Evolutionary conservation across 2,888 invertebrate genomes (phyloP).

Genomic region (Cheilosia impressa): DNA sequence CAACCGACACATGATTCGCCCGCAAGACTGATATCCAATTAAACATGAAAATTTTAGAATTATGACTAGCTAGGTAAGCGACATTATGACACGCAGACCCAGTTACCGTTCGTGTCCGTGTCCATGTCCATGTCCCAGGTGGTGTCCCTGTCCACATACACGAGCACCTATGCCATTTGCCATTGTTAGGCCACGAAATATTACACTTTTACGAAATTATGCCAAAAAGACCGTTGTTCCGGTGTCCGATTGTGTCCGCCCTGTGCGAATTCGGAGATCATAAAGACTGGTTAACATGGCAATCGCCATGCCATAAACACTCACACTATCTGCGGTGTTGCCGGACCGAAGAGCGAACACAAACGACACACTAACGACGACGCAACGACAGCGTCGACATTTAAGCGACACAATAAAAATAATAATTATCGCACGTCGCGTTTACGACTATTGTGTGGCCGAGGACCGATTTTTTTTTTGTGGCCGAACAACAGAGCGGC

Average conservation of each 20-base stretch:
- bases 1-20: conserved; percentile 54
- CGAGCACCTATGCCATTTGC: conserved; percentile 27
- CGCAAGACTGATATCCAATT: conserved; percentile 65
- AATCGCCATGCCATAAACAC: conserved; percentile 69
- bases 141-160: conserved; percentile 41
- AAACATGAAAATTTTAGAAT: conserved; percentile 68
- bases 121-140: conserved; percentile 54
- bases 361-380: conserved; percentile 58
- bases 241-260: conserved; percentile 61
- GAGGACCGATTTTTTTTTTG: conserved; percentile 15
- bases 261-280: conserved; percentile 60
- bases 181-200: conserved; percentile 70
- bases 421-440: conserved; percentile 74
- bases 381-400: conserved; percentile 68
- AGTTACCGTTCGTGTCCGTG: conserved; percentile 34
- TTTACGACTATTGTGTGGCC: conserved; percentile 67
- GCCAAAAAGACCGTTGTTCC: conserved; percentile 64
- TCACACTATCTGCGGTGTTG: conserved; percentile 23
- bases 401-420: conserved; percentile 73
- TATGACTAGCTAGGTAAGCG: conserved; percentile 54
- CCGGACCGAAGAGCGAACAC: conserved; percentile 29
- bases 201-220: conserved; percentile 67
- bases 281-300: conserved; percentile 75
- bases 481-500: conserved; percentile 2
- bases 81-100: conserved; percentile 50